Conservation (phyloP, 2,888 invertebrate genomes). For the Anthophora plumipes region DNA sequence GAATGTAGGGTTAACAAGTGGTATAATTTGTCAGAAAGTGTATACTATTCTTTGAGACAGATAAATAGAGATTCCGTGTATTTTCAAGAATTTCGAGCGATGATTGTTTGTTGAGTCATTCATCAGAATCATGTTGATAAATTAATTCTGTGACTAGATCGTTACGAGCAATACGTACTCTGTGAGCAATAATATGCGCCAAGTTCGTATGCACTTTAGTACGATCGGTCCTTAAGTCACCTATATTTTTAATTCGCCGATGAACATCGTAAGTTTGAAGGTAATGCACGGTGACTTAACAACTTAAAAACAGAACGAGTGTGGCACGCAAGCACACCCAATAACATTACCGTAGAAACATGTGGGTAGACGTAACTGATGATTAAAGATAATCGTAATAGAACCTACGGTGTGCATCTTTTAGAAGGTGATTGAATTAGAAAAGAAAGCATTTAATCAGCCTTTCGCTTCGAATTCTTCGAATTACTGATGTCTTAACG, state of each 20-base stretch:
- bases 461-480: slow-evolving; percentile 32
- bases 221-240: slow-evolving; percentile 36
- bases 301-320: slow-evolving; percentile 46
- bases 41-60: neutral
- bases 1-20: slow-evolving; percentile 26
- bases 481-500: slow-evolving; percentile 49
- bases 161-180: slow-evolving; percentile 50
- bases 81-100: slow-evolving; percentile 29
- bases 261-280: slow-evolving; percentile 17
- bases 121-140: slow-evolving; percentile 37
- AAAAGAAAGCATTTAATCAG: slow-evolving; percentile 31
- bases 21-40: neutral
- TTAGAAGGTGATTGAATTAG: neutral
- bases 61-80: neutral
- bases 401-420: slow-evolving; percentile 21
- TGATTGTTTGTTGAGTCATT: slow-evolving; percentile 48
- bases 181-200: slow-evolving; percentile 34
- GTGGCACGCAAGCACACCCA: slow-evolving; percentile 36
- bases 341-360: slow-evolving; percentile 42
- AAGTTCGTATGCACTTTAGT: slow-evolving; percentile 28
- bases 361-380: slow-evolving; percentile 45
- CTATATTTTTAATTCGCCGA: slow-evolving; percentile 47
- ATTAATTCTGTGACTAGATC: slow-evolving; percentile 47
- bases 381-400: slow-evolving; percentile 43
- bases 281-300: slow-evolving; percentile 30